A percentile compares a stretch with the other conserved stretches of the same genome.
Conservation (phyloP, 2,113 vertebrate species). For the Crotalus viridis region DNA sequence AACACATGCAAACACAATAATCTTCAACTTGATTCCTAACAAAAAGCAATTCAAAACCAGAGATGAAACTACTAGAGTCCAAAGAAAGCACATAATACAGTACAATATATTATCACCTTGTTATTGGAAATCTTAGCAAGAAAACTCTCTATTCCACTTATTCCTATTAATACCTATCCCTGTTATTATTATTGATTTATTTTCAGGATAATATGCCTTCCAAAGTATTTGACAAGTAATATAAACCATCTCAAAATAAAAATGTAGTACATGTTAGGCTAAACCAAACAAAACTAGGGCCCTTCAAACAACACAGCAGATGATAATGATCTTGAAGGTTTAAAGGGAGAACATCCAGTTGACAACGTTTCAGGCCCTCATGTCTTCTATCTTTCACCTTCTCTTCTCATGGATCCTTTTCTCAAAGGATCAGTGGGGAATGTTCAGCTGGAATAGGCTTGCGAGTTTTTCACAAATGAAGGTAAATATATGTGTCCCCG, state of each 20-base stretch:
- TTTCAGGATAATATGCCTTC: background rate
- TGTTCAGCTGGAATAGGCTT: background rate
- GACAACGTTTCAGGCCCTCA: background rate
- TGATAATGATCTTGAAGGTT: background rate
- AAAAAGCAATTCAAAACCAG: background rate
- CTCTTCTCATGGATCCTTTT: background rate
- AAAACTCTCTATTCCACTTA: background rate
- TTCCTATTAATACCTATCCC: too few species aligned
- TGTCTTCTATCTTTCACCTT: background rate
- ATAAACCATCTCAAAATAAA: background rate
- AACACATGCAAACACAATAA: background rate
- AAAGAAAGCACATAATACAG: background rate
- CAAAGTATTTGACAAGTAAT: background rate
- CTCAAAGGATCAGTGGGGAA: background rate
- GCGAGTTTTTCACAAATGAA: background rate
- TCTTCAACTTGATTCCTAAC: rapidly evolving
- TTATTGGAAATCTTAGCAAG: background rate
- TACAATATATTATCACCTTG: background rate
- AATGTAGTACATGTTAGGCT: background rate
- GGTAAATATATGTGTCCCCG: background rate
- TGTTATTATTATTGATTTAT: background rate
- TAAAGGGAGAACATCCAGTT: background rate
- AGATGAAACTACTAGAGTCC: rapidly evolving
- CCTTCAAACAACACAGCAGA: background rate
- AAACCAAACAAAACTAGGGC: background rate